phyloP scores from a whole-genome alignment of 2,888 invertebrate species.

The Dilophus febrilis region DNA sequence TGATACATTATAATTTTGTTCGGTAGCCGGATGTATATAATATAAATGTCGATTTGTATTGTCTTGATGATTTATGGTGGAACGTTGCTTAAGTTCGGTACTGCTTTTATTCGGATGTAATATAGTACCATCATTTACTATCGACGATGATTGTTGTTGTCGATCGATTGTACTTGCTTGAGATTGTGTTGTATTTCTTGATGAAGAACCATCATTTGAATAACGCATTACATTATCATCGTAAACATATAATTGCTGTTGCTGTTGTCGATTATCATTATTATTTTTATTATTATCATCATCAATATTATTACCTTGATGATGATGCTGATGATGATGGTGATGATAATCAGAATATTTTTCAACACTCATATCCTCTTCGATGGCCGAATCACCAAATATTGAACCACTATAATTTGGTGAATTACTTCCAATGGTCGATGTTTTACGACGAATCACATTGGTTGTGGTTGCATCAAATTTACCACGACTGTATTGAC shows the following conservation, averaged over 20 bases:
- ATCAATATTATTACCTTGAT: not conserved
- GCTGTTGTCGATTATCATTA: not conserved
- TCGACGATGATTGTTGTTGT: too few relatives aligned
- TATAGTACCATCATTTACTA: too few relatives aligned
- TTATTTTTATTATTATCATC: not conserved
- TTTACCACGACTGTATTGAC: slow-evolving; percentile 24
- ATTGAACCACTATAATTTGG: slow-evolving; percentile 31
- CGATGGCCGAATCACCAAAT: slow-evolving; percentile 31
- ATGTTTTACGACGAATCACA: slow-evolving; percentile 10
- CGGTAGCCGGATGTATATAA: slow-evolving; percentile 5
- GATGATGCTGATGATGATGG: slow-evolving; percentile 18
- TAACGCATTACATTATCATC: not conserved
- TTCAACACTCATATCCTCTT: slow-evolving; percentile 29
- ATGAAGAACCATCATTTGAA: not conserved
- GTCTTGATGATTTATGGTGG: not conserved
- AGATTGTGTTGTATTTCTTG: not conserved
- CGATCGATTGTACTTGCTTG: too few relatives aligned
- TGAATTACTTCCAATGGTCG: slow-evolving; percentile 28
- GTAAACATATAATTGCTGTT: not conserved
- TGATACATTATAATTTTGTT: slow-evolving; percentile 22
- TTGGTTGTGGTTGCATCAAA: slow-evolving; percentile 14
- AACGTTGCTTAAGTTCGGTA: too few relatives aligned
- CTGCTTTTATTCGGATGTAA: not conserved
- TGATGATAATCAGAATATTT: slow-evolving; percentile 26
- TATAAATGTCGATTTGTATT: too few relatives aligned